Conservation (phyloP, 2,888 invertebrate species). For the Electrophaes corylata region DNA sequence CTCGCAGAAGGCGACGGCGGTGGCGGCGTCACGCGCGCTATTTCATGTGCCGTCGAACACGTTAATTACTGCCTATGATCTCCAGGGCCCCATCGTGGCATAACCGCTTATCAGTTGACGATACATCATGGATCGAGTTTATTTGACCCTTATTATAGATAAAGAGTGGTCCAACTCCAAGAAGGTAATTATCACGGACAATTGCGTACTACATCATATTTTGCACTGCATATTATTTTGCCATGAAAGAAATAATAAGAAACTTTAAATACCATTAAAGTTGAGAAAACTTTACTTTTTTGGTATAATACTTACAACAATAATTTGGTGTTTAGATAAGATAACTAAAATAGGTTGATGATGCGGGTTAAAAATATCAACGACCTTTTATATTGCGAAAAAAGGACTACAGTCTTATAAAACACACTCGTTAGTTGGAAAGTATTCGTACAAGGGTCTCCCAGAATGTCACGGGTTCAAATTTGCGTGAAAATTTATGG, state of each 20-base stretch:
- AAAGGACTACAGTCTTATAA: slow-evolving; percentile 29
- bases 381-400: slow-evolving; percentile 19
- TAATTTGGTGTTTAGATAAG: not conserved
- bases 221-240: not conserved
- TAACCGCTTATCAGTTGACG: slow-evolving; percentile 53
- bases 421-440: slow-evolving; percentile 51
- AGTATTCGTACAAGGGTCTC: slow-evolving; percentile 50
- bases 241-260: no score
- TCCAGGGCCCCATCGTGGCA: slow-evolving; percentile 42
- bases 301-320: not conserved
- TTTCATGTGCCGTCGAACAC: slow-evolving; percentile 52
- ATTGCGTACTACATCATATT: slow-evolving; percentile 9
- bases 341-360: not conserved
- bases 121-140: slow-evolving; percentile 46
- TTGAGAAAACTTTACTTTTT: not conserved
- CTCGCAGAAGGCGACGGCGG: slow-evolving; percentile 50
- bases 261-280: not conserved
- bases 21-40: slow-evolving; percentile 44
- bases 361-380: slow-evolving; percentile 13
- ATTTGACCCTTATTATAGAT: slow-evolving; percentile 41
- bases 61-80: slow-evolving; percentile 54
- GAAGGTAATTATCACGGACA: slow-evolving; percentile 28
- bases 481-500: slow-evolving; percentile 71
- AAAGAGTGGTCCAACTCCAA: slow-evolving; percentile 21
- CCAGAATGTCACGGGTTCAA: slow-evolving; percentile 52